phyloP scores from a whole-genome alignment of 2,888 invertebrate genomes.

The Margaritifera margaritifera region DNA sequence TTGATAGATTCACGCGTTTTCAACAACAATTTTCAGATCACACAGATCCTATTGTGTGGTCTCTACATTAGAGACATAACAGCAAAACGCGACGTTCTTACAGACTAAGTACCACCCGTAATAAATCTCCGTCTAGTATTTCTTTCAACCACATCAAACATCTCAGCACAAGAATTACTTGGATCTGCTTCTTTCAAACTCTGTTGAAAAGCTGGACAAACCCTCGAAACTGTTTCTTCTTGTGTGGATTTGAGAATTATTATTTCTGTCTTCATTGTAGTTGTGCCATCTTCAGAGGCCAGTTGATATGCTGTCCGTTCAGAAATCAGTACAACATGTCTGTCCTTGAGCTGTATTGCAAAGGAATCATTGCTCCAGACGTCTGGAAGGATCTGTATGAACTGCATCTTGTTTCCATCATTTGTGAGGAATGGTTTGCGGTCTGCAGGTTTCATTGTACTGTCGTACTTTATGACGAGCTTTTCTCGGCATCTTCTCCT shows the following conservation, averaged over 20 bases:
- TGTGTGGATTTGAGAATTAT: constrained; percentile 18
- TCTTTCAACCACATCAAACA: too few relatives aligned
- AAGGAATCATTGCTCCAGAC: constrained; percentile 17
- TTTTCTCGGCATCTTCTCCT: constrained; percentile 9
- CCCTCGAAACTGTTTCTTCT: constrained; percentile 19
- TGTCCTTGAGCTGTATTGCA: constrained; percentile 11
- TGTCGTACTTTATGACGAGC: constrained; percentile 4
- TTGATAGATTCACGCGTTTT: too few relatives aligned
- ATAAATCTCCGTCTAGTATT: too few relatives aligned
- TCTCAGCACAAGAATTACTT: too few relatives aligned
- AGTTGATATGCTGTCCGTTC: constrained; percentile 14
- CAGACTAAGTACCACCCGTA: too few relatives aligned
- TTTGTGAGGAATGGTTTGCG: constrained; percentile 15
- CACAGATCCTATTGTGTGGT: too few relatives aligned
- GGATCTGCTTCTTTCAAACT: too few relatives aligned
- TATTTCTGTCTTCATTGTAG: constrained; percentile 6
- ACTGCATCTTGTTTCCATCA: constrained; percentile 17
- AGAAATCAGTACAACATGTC: constrained; percentile 13
- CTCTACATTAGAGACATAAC: too few relatives aligned
- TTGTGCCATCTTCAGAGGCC: constrained; percentile 14
- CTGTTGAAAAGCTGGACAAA: too few relatives aligned
- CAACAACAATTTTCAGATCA: too few relatives aligned
- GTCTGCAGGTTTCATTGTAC: constrained; percentile 15
- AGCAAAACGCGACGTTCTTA: too few relatives aligned
- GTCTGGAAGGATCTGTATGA: neutral